phyloP scores from a whole-genome alignment of 2,888 invertebrate genomes.

The Nephrotoma appendiculata region DNA sequence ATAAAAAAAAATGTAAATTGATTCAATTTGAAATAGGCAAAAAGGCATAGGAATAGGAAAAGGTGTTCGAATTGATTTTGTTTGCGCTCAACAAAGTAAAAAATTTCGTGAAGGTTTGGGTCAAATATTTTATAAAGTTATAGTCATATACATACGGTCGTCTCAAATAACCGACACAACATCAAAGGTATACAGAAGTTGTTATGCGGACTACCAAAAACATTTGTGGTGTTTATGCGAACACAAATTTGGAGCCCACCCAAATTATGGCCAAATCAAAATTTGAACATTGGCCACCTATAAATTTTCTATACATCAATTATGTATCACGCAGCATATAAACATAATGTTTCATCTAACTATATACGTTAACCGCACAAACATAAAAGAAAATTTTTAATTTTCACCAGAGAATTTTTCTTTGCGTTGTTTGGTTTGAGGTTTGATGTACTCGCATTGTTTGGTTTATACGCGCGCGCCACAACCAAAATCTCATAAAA shows the following conservation, averaged over 20 bases:
- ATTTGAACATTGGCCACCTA: neutral
- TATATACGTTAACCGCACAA: neutral
- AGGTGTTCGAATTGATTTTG: neutral
- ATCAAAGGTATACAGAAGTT: neutral
- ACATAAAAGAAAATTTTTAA: neutral
- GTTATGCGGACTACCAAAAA: neutral
- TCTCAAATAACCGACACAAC: neutral
- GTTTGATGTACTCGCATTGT: neutral
- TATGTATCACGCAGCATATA: neutral
- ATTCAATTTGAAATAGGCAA: neutral
- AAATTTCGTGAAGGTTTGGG: neutral
- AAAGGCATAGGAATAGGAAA: neutral
- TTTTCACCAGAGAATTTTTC: neutral
- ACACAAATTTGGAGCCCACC: neutral
- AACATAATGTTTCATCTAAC: neutral
- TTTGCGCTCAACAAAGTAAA: neutral
- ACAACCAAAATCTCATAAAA: neutral
- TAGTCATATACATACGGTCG: neutral
- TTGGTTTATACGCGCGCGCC: neutral
- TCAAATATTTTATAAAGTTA: neutral
- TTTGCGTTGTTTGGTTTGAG: neutral
- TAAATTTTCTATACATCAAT: neutral
- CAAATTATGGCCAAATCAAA: neutral
- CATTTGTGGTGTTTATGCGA: neutral
- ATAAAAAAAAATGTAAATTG: neutral